Base-by-base conservation (phyloP, 2,797 vertebrate species). In the Iguana delicatissima region DNA sequence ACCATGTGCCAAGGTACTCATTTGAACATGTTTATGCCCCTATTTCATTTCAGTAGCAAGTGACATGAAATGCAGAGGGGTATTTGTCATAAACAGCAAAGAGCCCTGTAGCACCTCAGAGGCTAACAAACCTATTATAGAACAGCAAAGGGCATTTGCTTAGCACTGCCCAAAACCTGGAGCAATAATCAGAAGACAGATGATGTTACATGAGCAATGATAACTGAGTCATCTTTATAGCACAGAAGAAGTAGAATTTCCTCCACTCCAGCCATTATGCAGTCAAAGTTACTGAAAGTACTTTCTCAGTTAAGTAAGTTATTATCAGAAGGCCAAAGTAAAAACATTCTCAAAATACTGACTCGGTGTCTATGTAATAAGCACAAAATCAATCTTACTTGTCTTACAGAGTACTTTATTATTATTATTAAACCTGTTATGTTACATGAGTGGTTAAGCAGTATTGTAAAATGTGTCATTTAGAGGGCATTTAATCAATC, bases 271-370 rank as follows among this genome's bases (percentile, higher is more conserved):
- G 32, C 20, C 32, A 4, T 1, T 5, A 9, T 13, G n/a, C 29
- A 86, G 38, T 12, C n/a, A 80, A 91, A 90, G 42, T n/a, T 0
- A 80, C 0, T 55, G 32, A 67, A 91, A 82, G 92, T 89, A 1
- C 64, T 8, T 86, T 82, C 89, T 91, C n/a, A 3, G 62, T 59
- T 86, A 79, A 42, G 84, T 59, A 22, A 85, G 13, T 80, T 91
- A 42, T 72, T 90, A 72, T 24, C 83, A 72, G 86, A 89, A 89
- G 38, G 0, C 35, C 92, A 87, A 89, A 18, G 24, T 88, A 22
- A 85, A 83, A 38, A 76, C 2, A 88, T 77, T 81, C 69, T 87
- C 32, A 93, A 90, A 91, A 55, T 26, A 89, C 2, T n/a, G 89
- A 92, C 20, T 62, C 8, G 35, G 8, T 52, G 20, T 2, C 50